Evolutionary conservation across 2,888 invertebrate species (phyloP).

Genomic region (Drosophila gaucha): DNA sequence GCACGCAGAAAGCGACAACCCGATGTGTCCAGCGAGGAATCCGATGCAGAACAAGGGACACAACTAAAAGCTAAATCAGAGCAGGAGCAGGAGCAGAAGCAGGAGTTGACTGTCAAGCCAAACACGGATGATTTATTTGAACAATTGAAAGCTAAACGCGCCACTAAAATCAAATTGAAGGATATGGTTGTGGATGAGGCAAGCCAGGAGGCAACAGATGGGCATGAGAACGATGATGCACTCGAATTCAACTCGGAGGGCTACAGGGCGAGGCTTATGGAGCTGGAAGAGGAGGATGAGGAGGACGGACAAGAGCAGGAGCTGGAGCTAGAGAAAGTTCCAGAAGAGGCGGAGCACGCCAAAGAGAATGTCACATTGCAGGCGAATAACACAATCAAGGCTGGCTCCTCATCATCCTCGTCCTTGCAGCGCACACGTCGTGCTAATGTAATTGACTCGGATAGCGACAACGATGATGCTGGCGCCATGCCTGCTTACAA

Average conservation of each 20-base stretch:
- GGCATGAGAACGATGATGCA: constrained; percentile 62
- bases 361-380: constrained; percentile 62
- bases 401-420: constrained; percentile 14
- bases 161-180: constrained; percentile 70
- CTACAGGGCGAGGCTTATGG: constrained; percentile 82
- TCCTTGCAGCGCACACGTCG: constrained; percentile 79
- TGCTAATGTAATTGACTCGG: constrained; percentile 84
- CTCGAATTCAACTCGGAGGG: constrained; percentile 84
- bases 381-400: constrained; percentile 65
- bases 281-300: constrained; percentile 71
- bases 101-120: constrained; percentile 38
- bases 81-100: background rate
- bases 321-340: constrained; percentile 16
- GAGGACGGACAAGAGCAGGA: background rate
- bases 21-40: constrained; percentile 66
- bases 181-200: constrained; percentile 71
- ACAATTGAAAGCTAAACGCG: constrained; percentile 78
- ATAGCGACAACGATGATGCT: constrained; percentile 76
- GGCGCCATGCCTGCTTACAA: constrained; percentile 63
- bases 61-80: constrained; percentile 1
- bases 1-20: constrained; percentile 71
- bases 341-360: constrained; percentile 36
- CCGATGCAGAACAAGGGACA: constrained; percentile 55
- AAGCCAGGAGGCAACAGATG: constrained; percentile 23
- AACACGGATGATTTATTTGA: constrained; percentile 72